Evolutionary conservation across 2,888 invertebrate genomes (phyloP).

Genomic region (Chrysolina haemoptera): DNA sequence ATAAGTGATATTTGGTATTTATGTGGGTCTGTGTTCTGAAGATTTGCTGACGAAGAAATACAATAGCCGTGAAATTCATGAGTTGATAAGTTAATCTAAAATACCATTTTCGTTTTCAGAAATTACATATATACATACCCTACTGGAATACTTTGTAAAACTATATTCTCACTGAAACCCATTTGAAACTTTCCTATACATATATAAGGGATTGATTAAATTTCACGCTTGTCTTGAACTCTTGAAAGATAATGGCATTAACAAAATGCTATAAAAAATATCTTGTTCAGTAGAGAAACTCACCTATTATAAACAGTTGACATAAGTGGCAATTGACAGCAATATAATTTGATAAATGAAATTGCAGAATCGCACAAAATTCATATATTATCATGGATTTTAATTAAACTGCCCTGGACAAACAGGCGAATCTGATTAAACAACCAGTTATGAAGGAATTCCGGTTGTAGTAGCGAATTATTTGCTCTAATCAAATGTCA

Average conservation of each 20-base stretch:
- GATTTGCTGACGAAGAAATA: background rate
- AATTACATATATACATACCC: too few relatives aligned
- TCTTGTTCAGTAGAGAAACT: background rate
- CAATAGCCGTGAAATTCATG: background rate
- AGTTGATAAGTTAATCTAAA: background rate
- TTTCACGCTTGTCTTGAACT: too few relatives aligned
- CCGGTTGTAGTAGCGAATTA: conserved; percentile 14
- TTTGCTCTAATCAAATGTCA: conserved; percentile 24
- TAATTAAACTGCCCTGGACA: conserved; percentile 8
- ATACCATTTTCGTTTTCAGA: too few relatives aligned
- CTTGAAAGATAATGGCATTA: too few relatives aligned
- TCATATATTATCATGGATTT: background rate
- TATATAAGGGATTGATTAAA: too few relatives aligned
- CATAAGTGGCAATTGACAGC: too few relatives aligned
- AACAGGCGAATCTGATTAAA: conserved; percentile 3
- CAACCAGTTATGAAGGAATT: background rate
- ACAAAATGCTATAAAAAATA: too few relatives aligned
- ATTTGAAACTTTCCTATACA: too few relatives aligned
- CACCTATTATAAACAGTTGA: background rate
- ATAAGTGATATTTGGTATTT: background rate
- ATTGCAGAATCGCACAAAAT: background rate
- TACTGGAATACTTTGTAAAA: too few relatives aligned
- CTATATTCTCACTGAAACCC: too few relatives aligned
- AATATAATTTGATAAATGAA: background rate
- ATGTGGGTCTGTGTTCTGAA: background rate